phyloP scores from a whole-genome alignment of 1,140 invertebrate species.

The Lepidurus packardi region DNA sequence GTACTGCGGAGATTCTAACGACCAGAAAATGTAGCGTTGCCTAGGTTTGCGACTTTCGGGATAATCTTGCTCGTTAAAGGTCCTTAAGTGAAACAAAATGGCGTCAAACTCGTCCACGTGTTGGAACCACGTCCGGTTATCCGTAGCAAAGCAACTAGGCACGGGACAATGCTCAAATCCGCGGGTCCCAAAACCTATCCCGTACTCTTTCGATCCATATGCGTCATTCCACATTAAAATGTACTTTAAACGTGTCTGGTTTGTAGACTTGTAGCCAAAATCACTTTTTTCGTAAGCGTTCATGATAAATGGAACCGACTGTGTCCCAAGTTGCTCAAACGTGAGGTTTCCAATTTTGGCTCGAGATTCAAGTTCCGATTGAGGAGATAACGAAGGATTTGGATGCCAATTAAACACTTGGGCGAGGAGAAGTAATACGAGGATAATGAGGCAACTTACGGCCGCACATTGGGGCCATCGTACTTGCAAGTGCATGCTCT shows the following conservation, averaged over 20 bases:
- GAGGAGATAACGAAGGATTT: neutral
- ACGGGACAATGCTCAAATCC: constrained; percentile 32
- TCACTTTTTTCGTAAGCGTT: neutral
- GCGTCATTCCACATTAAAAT: constrained; percentile 35
- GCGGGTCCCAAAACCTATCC: constrained; percentile 27
- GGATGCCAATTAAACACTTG: neutral
- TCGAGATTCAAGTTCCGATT: neutral
- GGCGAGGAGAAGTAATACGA: neutral
- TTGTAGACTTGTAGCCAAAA: neutral
- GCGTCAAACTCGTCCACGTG: constrained; percentile 36
- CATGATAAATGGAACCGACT: neutral
- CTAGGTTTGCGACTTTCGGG: constrained; percentile 29
- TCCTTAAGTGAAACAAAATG: constrained; percentile 37
- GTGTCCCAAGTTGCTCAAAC: neutral
- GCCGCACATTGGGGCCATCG: neutral
- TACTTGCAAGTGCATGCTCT: neutral
- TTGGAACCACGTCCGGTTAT: constrained; percentile 26
- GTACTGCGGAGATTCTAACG: constrained; percentile 36
- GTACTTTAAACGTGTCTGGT: neutral
- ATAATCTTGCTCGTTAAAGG: constrained; percentile 35
- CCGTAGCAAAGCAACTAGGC: constrained; percentile 30
- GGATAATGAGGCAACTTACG: neutral
- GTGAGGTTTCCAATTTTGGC: neutral
- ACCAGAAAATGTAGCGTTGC: constrained; percentile 38
- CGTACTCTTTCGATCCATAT: constrained; percentile 32